These are phyloP conservation scores for Tyrannus savana DNA, from an alignment of 2,113 vertebrate genomes.

Conservation along the genomic window DNA sequence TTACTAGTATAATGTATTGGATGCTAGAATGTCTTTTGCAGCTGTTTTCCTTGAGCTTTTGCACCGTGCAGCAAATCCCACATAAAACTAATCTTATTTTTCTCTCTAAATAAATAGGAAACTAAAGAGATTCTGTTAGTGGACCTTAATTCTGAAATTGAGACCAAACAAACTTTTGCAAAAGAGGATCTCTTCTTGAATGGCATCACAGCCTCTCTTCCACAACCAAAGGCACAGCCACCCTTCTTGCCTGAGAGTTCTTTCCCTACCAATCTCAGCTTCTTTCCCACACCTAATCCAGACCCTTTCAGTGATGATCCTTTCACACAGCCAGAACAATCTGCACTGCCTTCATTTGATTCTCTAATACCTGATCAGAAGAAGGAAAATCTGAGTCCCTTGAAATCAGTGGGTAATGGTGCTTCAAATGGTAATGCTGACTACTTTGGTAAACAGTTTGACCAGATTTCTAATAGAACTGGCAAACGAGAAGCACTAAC, in stretches of 20 bases:
- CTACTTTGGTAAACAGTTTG: slow-evolving; percentile 81
- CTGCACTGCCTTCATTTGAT: slow-evolving; percentile 69
- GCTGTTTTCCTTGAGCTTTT: background rate
- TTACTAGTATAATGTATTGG: background rate
- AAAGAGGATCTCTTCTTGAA: slow-evolving; percentile 85
- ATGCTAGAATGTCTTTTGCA: background rate
- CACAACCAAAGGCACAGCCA: slow-evolving; percentile 76
- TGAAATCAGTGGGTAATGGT: slow-evolving; percentile 67
- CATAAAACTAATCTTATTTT: slow-evolving; percentile 68
- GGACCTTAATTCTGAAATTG: slow-evolving; percentile 94
- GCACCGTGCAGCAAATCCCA: background rate
- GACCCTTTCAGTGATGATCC: slow-evolving; percentile 93
- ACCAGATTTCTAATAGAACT: slow-evolving; percentile 82
- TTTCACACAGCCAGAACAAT: slow-evolving; percentile 77
- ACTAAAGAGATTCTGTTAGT: slow-evolving; percentile 94
- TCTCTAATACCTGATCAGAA: slow-evolving; percentile 72
- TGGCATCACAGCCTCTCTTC: slow-evolving; percentile 77
- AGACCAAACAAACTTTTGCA: slow-evolving; percentile 90
- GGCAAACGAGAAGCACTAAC: slow-evolving; percentile 80
- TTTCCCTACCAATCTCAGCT: slow-evolving; percentile 84
- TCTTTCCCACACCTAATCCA: slow-evolving; percentile 89
- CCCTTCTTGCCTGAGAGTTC: slow-evolving; percentile 78
- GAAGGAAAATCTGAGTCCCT: slow-evolving; percentile 61
- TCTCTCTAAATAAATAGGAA: slow-evolving; percentile 85
- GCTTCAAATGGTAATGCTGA: slow-evolving; percentile 76